Evolutionary conservation across 2,888 invertebrate species (phyloP), one percentile per base, ranked within the genome.

Genomic region (Bellardia pandia): DNA sequence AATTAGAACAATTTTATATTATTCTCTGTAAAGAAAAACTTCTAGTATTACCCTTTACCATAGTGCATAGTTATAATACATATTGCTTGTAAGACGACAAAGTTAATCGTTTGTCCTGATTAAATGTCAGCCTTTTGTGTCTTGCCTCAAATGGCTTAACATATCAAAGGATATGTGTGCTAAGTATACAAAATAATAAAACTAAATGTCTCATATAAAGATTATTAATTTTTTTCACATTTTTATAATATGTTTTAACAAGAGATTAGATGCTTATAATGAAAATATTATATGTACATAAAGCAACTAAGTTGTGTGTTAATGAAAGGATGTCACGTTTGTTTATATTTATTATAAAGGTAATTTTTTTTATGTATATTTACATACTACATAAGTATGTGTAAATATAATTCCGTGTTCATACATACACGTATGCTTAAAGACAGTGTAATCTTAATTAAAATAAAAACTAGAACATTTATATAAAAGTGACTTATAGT

Each of bases 101-200:
- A 60, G 84, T 85, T 84, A 84, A 84, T 78, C 53, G 72, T 56
- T 42, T 86, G 37, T 86, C 74, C 72, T 76, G 66, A 82, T 86
- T 86, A 77, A 33, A 82, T 72, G 77, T 82, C 74, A 72, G 68
- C 33, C 76, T 68, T 37, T 72, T 82, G 45, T 85, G 64, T 74
- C 72, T 60, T 66, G 8, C 58, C 16, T 77, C 76, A 62, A 81
- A 85, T 51, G 78, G 69, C 85, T 85, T 87, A 85, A 85, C 75
- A 87, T 86, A 83, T 88, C 88, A 88, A 88, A 88, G 88, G 88
- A 88, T 83, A 77, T 77, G 79, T 83, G 76, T 72, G 82, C 77
- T 76, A 86, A 83, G 86, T 80, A 83, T 83, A 86, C 85, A 85
- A 53, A 40, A 69, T 48, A 53, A 58, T 53, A 58, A 68, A 71